Evolutionary conservation across 2,797 vertebrate species (phyloP).

Genomic region (Notolepis coatsorum): DNA sequence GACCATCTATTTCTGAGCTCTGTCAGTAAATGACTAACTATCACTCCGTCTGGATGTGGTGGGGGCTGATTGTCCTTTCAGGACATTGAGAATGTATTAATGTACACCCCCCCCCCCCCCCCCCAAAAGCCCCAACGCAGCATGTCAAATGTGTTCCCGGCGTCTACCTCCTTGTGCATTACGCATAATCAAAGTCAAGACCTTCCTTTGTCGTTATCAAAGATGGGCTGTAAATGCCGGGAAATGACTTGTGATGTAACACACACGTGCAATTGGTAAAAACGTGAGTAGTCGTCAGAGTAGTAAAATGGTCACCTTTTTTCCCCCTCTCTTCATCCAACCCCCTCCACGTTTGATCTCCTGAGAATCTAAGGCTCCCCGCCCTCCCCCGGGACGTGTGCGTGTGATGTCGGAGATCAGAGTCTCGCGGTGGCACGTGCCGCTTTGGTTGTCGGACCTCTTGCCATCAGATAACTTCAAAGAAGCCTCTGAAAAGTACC

Average conservation of each 20-base stretch:
- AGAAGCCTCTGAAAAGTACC: slow-evolving; percentile 57
- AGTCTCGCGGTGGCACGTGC: slow-evolving; percentile 45
- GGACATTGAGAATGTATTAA: slow-evolving; percentile 15
- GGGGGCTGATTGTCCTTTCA: slow-evolving; percentile 14
- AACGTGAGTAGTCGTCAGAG: slow-evolving; percentile 45
- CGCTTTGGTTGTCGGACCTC: slow-evolving; percentile 51
- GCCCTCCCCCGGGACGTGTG: slow-evolving; percentile 65
- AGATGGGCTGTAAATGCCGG: slow-evolving; percentile 40
- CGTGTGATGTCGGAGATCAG: slow-evolving; percentile 80
- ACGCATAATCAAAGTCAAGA: slow-evolving; percentile 43
- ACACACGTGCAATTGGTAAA: slow-evolving; percentile 49
- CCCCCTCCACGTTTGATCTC: slow-evolving; percentile 67
- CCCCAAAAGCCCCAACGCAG: not conserved
- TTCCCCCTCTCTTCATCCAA: slow-evolving; percentile 28
- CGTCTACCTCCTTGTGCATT: slow-evolving; percentile 29
- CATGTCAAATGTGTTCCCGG: slow-evolving; percentile 25
- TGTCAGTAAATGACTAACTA: slow-evolving; percentile 43
- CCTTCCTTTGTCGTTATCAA: slow-evolving; percentile 60
- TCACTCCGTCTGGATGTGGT: not conserved
- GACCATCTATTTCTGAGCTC: slow-evolving; percentile 55
- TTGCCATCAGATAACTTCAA: slow-evolving; percentile 71
- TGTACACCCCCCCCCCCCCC: no score
- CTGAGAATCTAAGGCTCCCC: slow-evolving; percentile 42
- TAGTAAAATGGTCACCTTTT: slow-evolving; percentile 65
- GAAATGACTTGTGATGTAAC: slow-evolving; percentile 72